A percentile compares a stretch with the other conserved stretches of the same genome.
phyloP scores from a whole-genome alignment of 2,797 vertebrate species.

The Channallabes apus region DNA sequence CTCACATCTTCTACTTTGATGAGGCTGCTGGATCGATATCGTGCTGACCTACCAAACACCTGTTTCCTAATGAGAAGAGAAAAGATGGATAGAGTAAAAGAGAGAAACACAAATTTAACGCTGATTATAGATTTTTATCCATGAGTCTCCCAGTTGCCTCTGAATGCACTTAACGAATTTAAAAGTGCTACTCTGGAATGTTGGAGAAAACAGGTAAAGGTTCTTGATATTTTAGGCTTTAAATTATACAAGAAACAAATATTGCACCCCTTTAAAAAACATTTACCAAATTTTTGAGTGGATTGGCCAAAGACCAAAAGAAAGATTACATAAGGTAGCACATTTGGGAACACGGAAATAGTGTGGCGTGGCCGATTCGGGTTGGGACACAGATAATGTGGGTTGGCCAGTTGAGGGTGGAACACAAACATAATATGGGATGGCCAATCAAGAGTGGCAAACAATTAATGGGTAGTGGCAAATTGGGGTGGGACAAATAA shows the following conservation, averaged over 20 bases:
- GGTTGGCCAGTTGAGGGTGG: background rate
- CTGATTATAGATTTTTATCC: slow-evolving; percentile 44
- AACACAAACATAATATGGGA: background rate
- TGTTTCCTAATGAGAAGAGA: slow-evolving; percentile 47
- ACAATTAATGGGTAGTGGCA: background rate
- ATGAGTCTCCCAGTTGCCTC: background rate
- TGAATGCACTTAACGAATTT: background rate
- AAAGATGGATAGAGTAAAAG: slow-evolving; percentile 2
- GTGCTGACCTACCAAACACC: slow-evolving; percentile 47
- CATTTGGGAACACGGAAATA: background rate
- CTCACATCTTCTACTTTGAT: slow-evolving; percentile 38
- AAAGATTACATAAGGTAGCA: background rate
- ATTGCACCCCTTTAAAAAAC: background rate
- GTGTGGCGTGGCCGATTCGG: background rate
- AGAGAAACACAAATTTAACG: slow-evolving; percentile 38
- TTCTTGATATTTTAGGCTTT: background rate
- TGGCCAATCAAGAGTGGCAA: background rate
- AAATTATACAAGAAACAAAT: background rate
- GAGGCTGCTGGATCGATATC: slow-evolving; percentile 42
- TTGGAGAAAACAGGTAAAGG: background rate
- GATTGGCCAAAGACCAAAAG: background rate
- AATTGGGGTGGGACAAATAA: background rate
- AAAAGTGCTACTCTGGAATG: background rate
- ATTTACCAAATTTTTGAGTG: no score
- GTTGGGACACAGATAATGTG: background rate